Evolutionary conservation across 2,888 invertebrate genomes (phyloP).

Genomic region (Latrodectus hesperus): DNA sequence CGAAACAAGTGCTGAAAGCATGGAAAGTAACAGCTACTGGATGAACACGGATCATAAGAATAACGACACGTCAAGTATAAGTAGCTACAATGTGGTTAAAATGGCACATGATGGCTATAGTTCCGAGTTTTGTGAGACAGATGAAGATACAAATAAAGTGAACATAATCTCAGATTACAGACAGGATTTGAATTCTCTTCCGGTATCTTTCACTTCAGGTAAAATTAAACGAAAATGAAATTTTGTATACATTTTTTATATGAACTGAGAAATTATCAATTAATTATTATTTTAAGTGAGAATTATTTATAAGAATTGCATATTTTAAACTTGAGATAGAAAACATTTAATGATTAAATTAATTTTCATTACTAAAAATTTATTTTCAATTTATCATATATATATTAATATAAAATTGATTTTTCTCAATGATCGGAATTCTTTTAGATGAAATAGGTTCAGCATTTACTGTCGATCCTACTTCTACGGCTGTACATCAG

Average conservation of each 20-base stretch:
- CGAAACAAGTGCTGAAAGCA: slow-evolving; percentile 2
- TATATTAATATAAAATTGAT: too few relatives aligned
- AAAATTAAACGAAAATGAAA: neutral
- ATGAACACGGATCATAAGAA: neutral
- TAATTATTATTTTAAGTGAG: neutral
- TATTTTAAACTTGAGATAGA: too few relatives aligned
- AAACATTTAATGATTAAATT: too few relatives aligned
- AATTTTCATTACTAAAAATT: too few relatives aligned
- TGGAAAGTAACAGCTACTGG: slow-evolving; percentile 30
- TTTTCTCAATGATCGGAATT: neutral
- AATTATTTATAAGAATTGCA: neutral
- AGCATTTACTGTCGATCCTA: neutral
- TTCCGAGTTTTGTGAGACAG: slow-evolving; percentile 27
- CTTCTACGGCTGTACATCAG: slow-evolving; percentile 17
- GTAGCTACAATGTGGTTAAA: slow-evolving; percentile 10
- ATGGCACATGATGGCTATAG: slow-evolving; percentile 18
- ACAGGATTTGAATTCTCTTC: slow-evolving; percentile 18
- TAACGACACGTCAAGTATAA: slow-evolving; percentile 7
- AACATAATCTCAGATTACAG: slow-evolving; percentile 21
- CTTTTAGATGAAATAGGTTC: slow-evolving; percentile 28
- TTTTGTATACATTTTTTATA: too few relatives aligned
- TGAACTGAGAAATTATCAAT: neutral
- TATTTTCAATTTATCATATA: too few relatives aligned
- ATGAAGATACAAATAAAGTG: slow-evolving; percentile 38
- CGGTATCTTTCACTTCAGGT: slow-evolving; percentile 41